Conservation (phyloP, 2,113 vertebrate species). For the Hemibagrus wyckioides region DNA sequence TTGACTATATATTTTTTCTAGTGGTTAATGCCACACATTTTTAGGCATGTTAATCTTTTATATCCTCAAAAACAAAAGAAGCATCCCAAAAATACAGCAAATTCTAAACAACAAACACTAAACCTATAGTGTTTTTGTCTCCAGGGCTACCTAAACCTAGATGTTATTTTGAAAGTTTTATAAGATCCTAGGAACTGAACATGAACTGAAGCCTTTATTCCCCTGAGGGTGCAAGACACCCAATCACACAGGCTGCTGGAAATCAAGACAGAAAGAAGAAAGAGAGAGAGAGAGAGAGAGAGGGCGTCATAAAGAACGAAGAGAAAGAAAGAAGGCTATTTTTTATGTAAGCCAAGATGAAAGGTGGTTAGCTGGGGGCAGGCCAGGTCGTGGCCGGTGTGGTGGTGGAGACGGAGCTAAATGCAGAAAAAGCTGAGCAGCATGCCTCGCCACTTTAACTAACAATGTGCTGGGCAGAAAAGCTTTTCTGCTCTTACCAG, state of each 20-base stretch:
- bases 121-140: background rate
- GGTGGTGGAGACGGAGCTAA: slow-evolving; percentile 47
- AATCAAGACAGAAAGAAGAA: slow-evolving; percentile 42
- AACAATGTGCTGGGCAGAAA: slow-evolving; percentile 20
- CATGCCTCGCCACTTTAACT: slow-evolving; percentile 33
- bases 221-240: slow-evolving; percentile 37
- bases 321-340: slow-evolving; percentile 46
- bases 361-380: slow-evolving; percentile 48
- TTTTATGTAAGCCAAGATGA: slow-evolving; percentile 57
- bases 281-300: slow-evolving; percentile 24
- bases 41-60: background rate
- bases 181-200: slow-evolving; percentile 29
- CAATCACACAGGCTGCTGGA: slow-evolving; percentile 46
- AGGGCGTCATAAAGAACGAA: slow-evolving; percentile 29
- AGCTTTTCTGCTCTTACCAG: background rate
- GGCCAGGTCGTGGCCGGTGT: slow-evolving; percentile 26
- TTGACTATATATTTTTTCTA: background rate
- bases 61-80: background rate
- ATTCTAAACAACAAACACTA: slow-evolving; percentile 7
- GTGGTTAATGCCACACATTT: background rate
- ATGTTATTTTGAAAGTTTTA: background rate
- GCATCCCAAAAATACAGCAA: background rate
- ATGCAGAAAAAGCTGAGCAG: slow-evolving; percentile 51
- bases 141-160: slow-evolving; percentile 21
- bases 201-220: slow-evolving; percentile 35